Evolutionary conservation across 2,797 vertebrate genomes (phyloP).

Genomic region (Diglossa cyanea): DNA sequence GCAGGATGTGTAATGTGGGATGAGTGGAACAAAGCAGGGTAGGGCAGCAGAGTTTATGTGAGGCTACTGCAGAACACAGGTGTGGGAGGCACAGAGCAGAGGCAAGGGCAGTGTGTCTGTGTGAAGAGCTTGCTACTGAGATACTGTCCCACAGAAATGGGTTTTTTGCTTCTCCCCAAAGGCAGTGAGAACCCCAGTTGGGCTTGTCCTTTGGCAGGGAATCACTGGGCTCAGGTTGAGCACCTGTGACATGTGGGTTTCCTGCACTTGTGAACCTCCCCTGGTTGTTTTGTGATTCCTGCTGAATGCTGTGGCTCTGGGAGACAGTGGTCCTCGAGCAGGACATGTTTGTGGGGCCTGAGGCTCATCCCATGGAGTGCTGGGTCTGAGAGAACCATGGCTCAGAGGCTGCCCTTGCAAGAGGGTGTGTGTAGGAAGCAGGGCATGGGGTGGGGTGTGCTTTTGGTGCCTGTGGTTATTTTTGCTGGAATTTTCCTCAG

Average conservation of each 20-base stretch:
- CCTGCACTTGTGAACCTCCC: slow-evolving; percentile 6
- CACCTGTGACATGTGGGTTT: background rate
- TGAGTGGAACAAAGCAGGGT: background rate
- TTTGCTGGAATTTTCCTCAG: background rate
- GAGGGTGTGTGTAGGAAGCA: background rate
- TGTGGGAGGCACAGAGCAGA: background rate
- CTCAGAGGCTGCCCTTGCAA: background rate
- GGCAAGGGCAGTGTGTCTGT: background rate
- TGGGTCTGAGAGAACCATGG: fast-evolving
- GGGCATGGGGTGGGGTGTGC: background rate
- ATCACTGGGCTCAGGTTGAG: fast-evolving
- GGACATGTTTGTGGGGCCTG: fast-evolving
- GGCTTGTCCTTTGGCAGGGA: background rate
- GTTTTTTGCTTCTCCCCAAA: background rate
- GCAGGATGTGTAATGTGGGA: too few relatives aligned
- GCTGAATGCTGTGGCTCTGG: background rate
- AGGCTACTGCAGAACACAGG: fast-evolving
- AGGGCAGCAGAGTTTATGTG: fast-evolving
- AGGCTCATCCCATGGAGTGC: fast-evolving
- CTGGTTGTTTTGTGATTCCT: background rate
- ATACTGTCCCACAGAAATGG: background rate
- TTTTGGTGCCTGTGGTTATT: background rate
- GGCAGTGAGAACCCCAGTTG: fast-evolving
- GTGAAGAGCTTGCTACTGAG: background rate
- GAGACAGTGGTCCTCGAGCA: background rate